Evolutionary conservation across 1,140 invertebrate species (phyloP).

Genomic region (Lasioglossum albipes): DNA sequence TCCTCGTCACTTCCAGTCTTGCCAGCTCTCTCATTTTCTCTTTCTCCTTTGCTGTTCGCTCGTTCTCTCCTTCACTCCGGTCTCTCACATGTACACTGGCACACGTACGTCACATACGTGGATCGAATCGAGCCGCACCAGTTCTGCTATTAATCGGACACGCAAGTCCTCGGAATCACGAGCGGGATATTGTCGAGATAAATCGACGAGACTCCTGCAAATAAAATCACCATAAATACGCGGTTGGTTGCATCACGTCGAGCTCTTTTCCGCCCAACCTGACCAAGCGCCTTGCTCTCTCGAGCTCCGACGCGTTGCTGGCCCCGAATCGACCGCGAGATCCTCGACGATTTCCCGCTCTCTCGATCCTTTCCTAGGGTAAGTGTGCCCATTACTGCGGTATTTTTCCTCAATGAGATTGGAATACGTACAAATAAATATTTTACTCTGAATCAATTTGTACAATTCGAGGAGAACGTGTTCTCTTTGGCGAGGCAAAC

Average conservation of each 20-base stretch:
- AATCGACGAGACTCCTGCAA: constrained; percentile 43
- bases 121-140: background rate
- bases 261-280: background rate
- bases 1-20: constrained; percentile 19
- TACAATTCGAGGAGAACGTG: too few relatives aligned
- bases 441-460: too few relatives aligned
- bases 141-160: constrained; percentile 42
- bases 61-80: too few relatives aligned
- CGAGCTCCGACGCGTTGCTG: background rate
- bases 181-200: constrained; percentile 45
- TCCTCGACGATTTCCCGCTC: background rate
- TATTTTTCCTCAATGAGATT: too few relatives aligned
- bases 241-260: constrained; percentile 25
- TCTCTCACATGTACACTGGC: too few relatives aligned
- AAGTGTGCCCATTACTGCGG: too few relatives aligned
- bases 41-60: background rate
- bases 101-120: too few relatives aligned
- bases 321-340: background rate
- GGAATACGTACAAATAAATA: too few relatives aligned
- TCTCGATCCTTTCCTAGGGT: too few relatives aligned
- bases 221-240: constrained; percentile 44
- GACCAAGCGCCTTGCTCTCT: background rate
- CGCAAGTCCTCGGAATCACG: constrained; percentile 43
- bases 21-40: background rate
- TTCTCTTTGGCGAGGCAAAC: too few relatives aligned